phyloP scores from a whole-genome alignment of 1,140 invertebrate genomes.

The Potamilus streckersoni region DNA sequence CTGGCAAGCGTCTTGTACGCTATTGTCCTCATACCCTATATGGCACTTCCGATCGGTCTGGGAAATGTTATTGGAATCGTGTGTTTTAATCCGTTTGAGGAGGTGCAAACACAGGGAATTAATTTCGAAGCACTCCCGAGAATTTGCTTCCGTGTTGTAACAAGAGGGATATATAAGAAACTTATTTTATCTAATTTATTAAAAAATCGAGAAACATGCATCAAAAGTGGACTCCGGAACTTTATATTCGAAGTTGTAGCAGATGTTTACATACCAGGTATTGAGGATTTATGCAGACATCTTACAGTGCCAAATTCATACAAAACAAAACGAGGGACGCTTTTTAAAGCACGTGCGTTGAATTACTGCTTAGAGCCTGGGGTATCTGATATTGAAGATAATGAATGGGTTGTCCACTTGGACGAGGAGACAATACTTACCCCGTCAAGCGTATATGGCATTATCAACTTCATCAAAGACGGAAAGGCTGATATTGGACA shows the following conservation, averaged over 20 bases:
- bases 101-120: conserved; percentile 86
- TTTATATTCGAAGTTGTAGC: conserved; percentile 97
- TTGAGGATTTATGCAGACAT: conserved; percentile 79
- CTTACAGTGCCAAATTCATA: conserved; percentile 88
- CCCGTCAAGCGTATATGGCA: conserved; percentile 85
- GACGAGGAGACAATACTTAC: conserved; percentile 97
- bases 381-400: conserved; percentile 84
- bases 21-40: conserved; percentile 8
- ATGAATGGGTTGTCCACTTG: conserved; percentile 96
- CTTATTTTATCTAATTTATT: conserved; percentile 87
- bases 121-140: conserved; percentile 93
- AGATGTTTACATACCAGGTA: conserved; percentile 83
- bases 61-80: conserved; percentile 73
- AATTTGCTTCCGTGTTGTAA: conserved; percentile 94
- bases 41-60: conserved; percentile 22
- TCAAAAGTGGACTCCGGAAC: conserved; percentile 90
- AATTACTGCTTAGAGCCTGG: conserved; percentile 95
- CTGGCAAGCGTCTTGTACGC: conserved; percentile 3
- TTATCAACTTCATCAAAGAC: conserved; percentile 93
- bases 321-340: conserved; percentile 87
- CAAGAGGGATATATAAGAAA: conserved; percentile 92
- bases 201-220: conserved; percentile 88
- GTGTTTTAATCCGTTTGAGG: conserved; percentile 92
- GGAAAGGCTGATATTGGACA: conserved; percentile 96
- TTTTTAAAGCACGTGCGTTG: conserved; percentile 94